Base-by-base conservation (phyloP, 2,797 vertebrate genomes). In the Sparus aurata region DNA sequence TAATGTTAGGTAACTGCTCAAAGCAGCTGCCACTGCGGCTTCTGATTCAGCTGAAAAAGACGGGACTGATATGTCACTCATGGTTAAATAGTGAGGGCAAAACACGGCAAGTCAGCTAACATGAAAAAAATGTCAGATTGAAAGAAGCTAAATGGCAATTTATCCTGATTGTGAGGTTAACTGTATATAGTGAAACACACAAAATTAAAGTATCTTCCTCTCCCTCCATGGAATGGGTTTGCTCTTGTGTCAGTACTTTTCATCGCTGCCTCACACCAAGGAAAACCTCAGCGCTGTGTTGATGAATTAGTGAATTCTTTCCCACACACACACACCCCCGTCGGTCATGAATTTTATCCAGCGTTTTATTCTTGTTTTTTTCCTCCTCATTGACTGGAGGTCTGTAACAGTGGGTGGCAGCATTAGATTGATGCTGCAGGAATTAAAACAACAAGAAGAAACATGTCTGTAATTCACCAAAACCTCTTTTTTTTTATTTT, bases 331-430 rank as follows among this genome's bases (percentile, higher is more conserved):
- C 20, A 38, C 15, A 47, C 9, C 20, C 23, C 12, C 20, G 9
- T 2, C 34, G 34, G 34, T 9, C 34, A 34, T 34, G 34, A 34
- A 34, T 34, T 9, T 9, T 16, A 1, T 55, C 18, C 27, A 22
- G 7, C 57, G 41, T 12, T 57, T 2, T 20, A 0, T 34, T 34
- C 13, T 20, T 22, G 8, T 61, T 49, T n/a, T 1, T 8, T 6
- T 30, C 55, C 30, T 41, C 12, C 54, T 57, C 27, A n/a, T 27
- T 66, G 66, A 49, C 43, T 38, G 25, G n/a, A 34, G 49, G 34
- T 57, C 41, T 58, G 55, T 3, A 34, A 34, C 72, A 64, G 46
- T 60, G 70, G 62, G 53, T 49, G 43, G 80, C 59, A 68, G 52
- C 61, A 50, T 74, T 41, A 55, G 18, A 46, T 47, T n/a, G 12